These are phyloP conservation scores for Lepidocyrtinus sp. DNA, from an alignment of 2,888 invertebrate genomes.

Conservation along the genomic window DNA sequence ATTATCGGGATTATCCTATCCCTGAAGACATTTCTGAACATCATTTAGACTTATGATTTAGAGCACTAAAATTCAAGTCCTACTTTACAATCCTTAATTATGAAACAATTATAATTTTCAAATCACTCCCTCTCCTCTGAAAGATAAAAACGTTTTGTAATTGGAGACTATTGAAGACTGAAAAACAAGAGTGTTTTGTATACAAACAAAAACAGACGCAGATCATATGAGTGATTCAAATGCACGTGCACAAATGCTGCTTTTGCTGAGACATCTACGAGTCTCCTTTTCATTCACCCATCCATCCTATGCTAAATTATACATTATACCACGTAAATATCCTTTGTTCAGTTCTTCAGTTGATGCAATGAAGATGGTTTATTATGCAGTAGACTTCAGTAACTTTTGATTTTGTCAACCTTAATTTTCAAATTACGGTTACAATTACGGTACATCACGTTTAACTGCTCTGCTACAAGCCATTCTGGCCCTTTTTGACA, in stretches of 20 bases:
- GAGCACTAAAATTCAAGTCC: not conserved
- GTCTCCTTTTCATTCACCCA: no score
- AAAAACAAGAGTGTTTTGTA: not conserved
- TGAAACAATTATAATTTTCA: not conserved
- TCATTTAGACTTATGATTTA: no score
- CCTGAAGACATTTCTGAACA: no score
- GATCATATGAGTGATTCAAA: slow-evolving; percentile 54
- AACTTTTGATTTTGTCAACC: no score
- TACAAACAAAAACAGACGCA: slow-evolving; percentile 29
- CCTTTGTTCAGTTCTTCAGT: not conserved
- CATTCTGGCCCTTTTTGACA: no score
- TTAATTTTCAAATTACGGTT: no score
- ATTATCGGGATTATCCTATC: no score
- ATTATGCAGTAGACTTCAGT: not conserved
- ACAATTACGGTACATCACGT: no score
- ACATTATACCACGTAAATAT: not conserved
- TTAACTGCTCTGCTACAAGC: no score
- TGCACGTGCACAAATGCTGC: slow-evolving; percentile 51
- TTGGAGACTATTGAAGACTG: not conserved
- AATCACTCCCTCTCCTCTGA: not conserved
- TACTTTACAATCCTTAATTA: no score
- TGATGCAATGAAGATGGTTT: not conserved
- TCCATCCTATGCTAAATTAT: no score
- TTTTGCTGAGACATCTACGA: slow-evolving; percentile 25
- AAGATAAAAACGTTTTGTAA: not conserved